Evolutionary conservation across 1,140 invertebrate species (phyloP), one percentile per base, ranked within the genome.

Genomic region (Drosophila insularis): DNA sequence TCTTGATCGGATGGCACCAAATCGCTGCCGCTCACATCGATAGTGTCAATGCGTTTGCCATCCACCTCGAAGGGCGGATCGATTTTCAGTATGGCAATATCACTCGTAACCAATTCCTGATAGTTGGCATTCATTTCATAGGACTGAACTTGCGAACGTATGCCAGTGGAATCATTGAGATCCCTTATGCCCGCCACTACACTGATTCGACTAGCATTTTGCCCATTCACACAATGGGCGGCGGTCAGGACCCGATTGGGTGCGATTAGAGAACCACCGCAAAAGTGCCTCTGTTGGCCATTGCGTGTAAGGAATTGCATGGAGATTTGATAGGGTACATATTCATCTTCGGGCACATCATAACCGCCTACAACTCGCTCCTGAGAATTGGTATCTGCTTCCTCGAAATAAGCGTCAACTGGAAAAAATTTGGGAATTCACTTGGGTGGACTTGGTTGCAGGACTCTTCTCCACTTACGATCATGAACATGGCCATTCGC

Each of bases 181-280:
- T 91, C 87, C 23, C 84, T 60, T 2, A 93, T 92, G 4, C 93
- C 93, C 2, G 92, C 82, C 4, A 93, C 92, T 2, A 92, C 92
- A 2, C 78, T 84, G 17, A 94, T 92, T 4, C 78, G 37, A 27
- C 84, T 79, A 11, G 90, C 81, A 63, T 91, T 89, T 63, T 91
- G 90, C 1, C 90, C 90, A 66, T 91, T 90, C 55, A 93, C 92
- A 68, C 93, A 93, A 66, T 93, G 93, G 2, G 93, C 93, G 13
- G 93, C 93, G 0, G 93, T 93, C 0, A 93, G 69, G 4, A 93
- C 92, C 50, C 92, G 92, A 71, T 92, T 90, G 1, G 90, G 72
- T 3, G 92, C 89, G 10, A 93, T 92, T 2, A 93, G 77, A 3
- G 93, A 92, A 11, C 93, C 93, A 5, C 93, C 93, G 65, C 93